Base-by-base conservation (phyloP, 2,888 invertebrate genomes). In the Terebella lapidaria region DNA sequence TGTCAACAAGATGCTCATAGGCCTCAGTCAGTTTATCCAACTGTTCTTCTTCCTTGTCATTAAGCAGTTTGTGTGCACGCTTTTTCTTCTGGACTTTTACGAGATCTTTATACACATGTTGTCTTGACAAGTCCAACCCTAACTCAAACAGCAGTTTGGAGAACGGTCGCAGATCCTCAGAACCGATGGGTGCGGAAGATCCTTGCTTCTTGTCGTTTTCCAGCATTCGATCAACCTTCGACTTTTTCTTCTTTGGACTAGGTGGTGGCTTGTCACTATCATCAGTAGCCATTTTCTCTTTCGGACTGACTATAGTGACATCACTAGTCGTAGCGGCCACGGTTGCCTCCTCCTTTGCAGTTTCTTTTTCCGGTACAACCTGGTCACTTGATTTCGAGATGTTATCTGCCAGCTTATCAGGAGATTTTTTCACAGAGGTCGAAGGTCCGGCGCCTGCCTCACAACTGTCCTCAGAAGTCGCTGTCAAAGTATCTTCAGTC, bases 91-190 rank as follows among this genome's bases (percentile, higher is more conserved):
- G 86, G 78, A 92, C 92, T 52, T 90, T 86, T 58, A 94, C 83
- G 61, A 94, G 83, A 83, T 95, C 94, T n/a, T 87, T 87, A 83
- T 95, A 94, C 22, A 94, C 94, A 79, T 87, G 90, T 78, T 94
- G 94, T 80, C 93, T 92, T 1, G 93, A 94, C 66, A 93, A 85
- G 77, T 90, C 92, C 62, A 90, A 85, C 29, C 95, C 95, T 70
- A 95, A 90, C 75, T 92, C 91, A 81, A 90, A 89, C 74, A 94
- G 90, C 79, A 94, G 92, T 78, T 90, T 91, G 4, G 94, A 93
- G 57, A 93, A 82, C 0, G 92, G 65, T 3, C 65, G 60, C 24
- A 65, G 55, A 27, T 10, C 5, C 26, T 56, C 29, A 3, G 45
- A 4, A 25, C 56, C 18, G 29, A 4, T 20, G 30, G 5, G 15